Base-by-base conservation (phyloP, 2,888 invertebrate species). In the Dynastes grantii region DNA sequence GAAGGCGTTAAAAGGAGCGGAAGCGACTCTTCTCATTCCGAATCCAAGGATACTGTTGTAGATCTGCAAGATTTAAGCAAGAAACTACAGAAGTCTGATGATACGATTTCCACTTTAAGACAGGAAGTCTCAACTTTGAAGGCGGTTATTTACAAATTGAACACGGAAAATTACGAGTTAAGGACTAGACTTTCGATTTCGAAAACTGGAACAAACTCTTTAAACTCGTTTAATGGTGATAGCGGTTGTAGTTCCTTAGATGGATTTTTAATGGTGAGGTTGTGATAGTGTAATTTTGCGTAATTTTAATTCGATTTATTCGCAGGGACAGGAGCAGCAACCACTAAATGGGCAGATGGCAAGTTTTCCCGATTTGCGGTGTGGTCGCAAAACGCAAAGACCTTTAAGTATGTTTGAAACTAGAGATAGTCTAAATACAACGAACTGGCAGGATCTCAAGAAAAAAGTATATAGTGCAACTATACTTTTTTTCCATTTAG, bases 391-490 rank as follows among this genome's bases (percentile, higher is more conserved):
- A 78, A 27, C 67, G 13, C 76, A 73, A 88, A 90, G 96, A 85
- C 96, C 96, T 84, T 95, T 94, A 84, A 96, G 96, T 89, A 96
- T 96, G 96, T 96, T 94, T 89, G 96, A 96, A 89, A 92, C 95
- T 82, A 92, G 96, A 83, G 93, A 95, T 90, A 94, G 94, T 45
- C 81, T 88, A 2, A 86, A 86, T 82, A 87, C 86, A 16, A 84
- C 86, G 0, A 88, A 89, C 83, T 88, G 88, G 87, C 89, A 89
- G 79, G 83, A 85, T 2, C 82, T 88, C 79, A 89, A 89, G 83
- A 86, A 86, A 82, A 88, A 89, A 81, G 86, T 85, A 22, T 22
- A 22, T 22, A 78, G 8, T 11, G 11, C 11, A 8, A 45, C 9
- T 8, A 45, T 11, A 45, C 0, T 45, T 45, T 32, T 22, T 32